Base-by-base conservation (phyloP, 2,888 invertebrate species). In the Autographa gamma region DNA sequence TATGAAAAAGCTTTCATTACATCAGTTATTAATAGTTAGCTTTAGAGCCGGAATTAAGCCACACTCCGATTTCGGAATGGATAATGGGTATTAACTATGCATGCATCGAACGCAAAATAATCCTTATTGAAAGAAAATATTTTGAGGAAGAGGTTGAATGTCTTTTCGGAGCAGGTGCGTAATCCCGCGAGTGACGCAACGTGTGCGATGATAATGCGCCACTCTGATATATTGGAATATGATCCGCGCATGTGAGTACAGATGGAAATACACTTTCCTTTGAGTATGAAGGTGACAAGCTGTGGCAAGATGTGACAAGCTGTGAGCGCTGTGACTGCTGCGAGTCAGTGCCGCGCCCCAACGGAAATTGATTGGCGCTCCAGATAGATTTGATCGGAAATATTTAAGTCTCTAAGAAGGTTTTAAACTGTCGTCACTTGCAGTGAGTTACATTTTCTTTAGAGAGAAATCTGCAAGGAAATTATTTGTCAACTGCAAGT, bases 181-280 rank as follows among this genome's bases (percentile, higher is more conserved):
- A 70, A 75, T 80, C 66, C 60, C 66, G 58, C 32, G 70, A 66
- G 73, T 81, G 71, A 81, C 73, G 70, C 80, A 69, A 81, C 73
- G 71, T 74, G 73, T 75, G 68, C 75, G 74, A 72, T 66, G 71
- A 77, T 79, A 81, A 77, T 73, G 76, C 62, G 64, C 76, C 81
- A 75, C 80, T 82, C 79, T 87, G 86, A 85, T 80, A 76, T 87
- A 87, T 85, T 88, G 81, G 79, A 80, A 84, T 83, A 85, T 83
- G 79, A 85, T 84, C 83, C 69, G 69, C 69, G 67, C 63, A 48
- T 68, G 72, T 68, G 67, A 79, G 68, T 41, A 76, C 76, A 71
- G 65, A 79, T 63, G 76, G 71, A 48, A 79, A 60, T 68, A 41
- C 56, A 65, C 60, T 54, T 58, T 11, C 25, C 31, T 18, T 19